These are phyloP conservation scores for Timema podura DNA, from an alignment of 2,888 invertebrate species.

Conservation along the genomic window DNA sequence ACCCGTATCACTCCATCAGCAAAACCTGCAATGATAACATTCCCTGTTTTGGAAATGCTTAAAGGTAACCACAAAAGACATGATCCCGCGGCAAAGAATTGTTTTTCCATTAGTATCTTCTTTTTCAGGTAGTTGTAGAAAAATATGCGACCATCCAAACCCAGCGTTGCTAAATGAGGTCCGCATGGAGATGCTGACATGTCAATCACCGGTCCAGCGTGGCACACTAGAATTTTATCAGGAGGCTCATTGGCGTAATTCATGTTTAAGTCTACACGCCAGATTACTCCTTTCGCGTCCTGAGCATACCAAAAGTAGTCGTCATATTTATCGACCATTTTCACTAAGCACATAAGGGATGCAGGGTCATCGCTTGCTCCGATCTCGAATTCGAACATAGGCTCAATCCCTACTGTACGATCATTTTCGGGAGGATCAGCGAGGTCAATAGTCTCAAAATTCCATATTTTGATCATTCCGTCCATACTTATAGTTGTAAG, in stretches of 20 bases:
- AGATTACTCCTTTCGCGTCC: slow-evolving; percentile 84
- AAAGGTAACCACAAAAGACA: slow-evolving; percentile 58
- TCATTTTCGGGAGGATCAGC: slow-evolving; percentile 80
- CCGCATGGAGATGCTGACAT: slow-evolving; percentile 66
- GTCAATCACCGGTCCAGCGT: slow-evolving; percentile 69
- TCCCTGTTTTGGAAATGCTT: slow-evolving; percentile 53
- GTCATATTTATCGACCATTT: slow-evolving; percentile 44
- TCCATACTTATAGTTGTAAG: slow-evolving; percentile 60
- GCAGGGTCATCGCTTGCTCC: slow-evolving; percentile 43
- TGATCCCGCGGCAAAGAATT: slow-evolving; percentile 55
- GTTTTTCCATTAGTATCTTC: slow-evolving; percentile 56
- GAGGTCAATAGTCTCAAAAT: slow-evolving; percentile 85
- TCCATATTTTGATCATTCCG: slow-evolving; percentile 80
- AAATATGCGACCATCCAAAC: slow-evolving; percentile 67
- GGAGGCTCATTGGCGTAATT: slow-evolving; percentile 35
- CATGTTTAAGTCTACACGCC: slow-evolving; percentile 59
- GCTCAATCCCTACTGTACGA: slow-evolving; percentile 76
- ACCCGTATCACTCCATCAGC: slow-evolving; percentile 67
- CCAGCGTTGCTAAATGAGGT: slow-evolving; percentile 66
- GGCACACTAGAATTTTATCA: slow-evolving; percentile 58
- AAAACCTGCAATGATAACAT: slow-evolving; percentile 64
- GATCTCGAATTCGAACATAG: slow-evolving; percentile 76
- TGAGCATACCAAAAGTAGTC: slow-evolving; percentile 63
- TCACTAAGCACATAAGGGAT: slow-evolving; percentile 53
- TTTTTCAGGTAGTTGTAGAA: slow-evolving; percentile 65